Evolutionary conservation across 2,113 vertebrate genomes (phyloP).

Genomic region (Formicarius rufipectus): DNA sequence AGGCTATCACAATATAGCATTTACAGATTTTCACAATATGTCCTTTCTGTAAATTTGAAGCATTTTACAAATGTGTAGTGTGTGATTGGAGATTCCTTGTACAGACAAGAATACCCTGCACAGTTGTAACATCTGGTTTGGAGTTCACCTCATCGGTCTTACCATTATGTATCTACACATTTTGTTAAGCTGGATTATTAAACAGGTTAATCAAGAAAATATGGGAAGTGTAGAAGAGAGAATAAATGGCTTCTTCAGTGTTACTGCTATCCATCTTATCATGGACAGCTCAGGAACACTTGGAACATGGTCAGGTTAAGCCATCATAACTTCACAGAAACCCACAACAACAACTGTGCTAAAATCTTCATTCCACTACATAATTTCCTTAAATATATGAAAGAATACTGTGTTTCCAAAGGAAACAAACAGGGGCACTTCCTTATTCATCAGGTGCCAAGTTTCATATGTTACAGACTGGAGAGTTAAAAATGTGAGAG

Average conservation of each 20-base stretch:
- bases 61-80: neutral
- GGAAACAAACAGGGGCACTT: neutral
- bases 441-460: neutral
- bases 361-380: neutral
- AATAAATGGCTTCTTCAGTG: neutral
- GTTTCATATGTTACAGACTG: neutral
- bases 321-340: neutral
- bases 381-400: neutral
- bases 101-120: neutral
- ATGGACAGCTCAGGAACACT: neutral
- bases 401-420: neutral
- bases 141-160: slow-evolving; percentile 9
- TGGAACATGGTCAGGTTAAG: neutral
- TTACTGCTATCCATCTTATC: neutral
- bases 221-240: neutral
- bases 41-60: neutral
- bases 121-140: slow-evolving; percentile 18
- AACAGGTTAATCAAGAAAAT: slow-evolving; percentile 38
- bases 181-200: slow-evolving; percentile 23
- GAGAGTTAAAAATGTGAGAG: neutral
- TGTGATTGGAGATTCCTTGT: neutral
- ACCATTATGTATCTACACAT: neutral
- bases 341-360: neutral
- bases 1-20: neutral
- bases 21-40: neutral